Evolutionary conservation across 2,888 invertebrate species (phyloP), one percentile per base, ranked within the genome.

Genomic region (Epirrita christyi): DNA sequence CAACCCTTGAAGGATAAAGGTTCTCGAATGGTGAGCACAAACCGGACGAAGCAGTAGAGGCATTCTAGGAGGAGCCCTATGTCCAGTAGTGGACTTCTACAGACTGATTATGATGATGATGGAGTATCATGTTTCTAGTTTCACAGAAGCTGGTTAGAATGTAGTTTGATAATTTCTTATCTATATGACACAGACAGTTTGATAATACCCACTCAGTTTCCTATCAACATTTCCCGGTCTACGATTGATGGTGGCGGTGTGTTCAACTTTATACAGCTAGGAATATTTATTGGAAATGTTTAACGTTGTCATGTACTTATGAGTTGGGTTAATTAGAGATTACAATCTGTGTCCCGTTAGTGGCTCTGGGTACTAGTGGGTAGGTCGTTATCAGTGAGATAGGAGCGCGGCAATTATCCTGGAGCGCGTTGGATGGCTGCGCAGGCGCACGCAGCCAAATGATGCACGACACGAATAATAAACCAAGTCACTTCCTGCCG

Each of bases 391-490:
- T 53, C 64, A 58, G 61, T 54, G 15, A 52, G 52, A 55, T 50
- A 48, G 54, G 55, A 52, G 43, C 71, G 77, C 72, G 78, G 82
- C 81, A 83, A 87, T 86, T 84, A 83, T 83, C 85, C 85, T 82
- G 82, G 75, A 75, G 76, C 71, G 72, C 65, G 70, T 73, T 67
- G 67, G 73, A 74, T 78, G 76, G 76, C 76, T 75, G 73, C 77
- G 79, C 72, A 66, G 75, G 78, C 79, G 76, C 80, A 81, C 85
- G 83, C 88, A 82, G 84, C 79, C 83, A 73, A 78, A 79, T 80
- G 85, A 84, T 84, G 86, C 90, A 86, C 90, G 91, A 87, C 88
- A 86, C 86, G 91, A 91, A 92, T 92, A 92, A 89, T 88, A 92
- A 92, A 90, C 86, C 86, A 76, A 86, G 83, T 85, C 84, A 90